Conservation (phyloP, 2,113 vertebrate genomes). For the Anarhynchus alexandrinus region DNA sequence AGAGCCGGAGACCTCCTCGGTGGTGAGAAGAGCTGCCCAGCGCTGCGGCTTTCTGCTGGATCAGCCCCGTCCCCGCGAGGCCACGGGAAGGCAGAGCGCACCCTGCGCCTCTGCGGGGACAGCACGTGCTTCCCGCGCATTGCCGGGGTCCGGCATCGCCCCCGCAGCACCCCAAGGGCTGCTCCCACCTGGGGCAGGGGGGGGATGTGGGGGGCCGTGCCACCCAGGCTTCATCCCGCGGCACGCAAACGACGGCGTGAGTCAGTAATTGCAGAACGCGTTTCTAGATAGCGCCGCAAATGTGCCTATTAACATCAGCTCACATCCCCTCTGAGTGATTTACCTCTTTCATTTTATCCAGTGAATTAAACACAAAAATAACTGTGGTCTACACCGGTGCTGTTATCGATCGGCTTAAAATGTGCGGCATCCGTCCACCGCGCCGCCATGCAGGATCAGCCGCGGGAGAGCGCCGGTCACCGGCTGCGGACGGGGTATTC, state of each 20-base stretch:
- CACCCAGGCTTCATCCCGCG: accelerated
- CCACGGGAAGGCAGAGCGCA: accelerated
- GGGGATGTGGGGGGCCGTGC: accelerated
- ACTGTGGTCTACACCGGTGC: neutral
- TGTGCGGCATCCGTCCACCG: neutral
- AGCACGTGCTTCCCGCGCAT: accelerated
- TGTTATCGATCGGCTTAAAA: neutral
- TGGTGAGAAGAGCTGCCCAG: neutral
- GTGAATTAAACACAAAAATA: slow-evolving; percentile 32
- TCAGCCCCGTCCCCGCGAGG: neutral
- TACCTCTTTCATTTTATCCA: slow-evolving; percentile 28
- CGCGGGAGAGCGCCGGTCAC: neutral
- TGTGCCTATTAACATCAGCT: slow-evolving; percentile 12
- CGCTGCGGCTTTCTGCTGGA: no score
- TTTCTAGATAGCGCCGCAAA: slow-evolving; percentile 7
- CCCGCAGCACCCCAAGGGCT: neutral
- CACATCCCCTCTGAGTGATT: slow-evolving; percentile 27
- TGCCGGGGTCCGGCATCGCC: neutral
- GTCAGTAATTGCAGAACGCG: slow-evolving; percentile 22
- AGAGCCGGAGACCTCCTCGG: accelerated
- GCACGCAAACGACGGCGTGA: neutral
- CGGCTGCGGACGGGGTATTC: accelerated
- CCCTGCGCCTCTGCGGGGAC: accelerated
- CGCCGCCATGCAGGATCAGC: neutral
- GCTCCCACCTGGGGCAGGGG: neutral